Base-by-base conservation (phyloP, 2,113 vertebrate species). In the Chinchilla lanigera region DNA sequence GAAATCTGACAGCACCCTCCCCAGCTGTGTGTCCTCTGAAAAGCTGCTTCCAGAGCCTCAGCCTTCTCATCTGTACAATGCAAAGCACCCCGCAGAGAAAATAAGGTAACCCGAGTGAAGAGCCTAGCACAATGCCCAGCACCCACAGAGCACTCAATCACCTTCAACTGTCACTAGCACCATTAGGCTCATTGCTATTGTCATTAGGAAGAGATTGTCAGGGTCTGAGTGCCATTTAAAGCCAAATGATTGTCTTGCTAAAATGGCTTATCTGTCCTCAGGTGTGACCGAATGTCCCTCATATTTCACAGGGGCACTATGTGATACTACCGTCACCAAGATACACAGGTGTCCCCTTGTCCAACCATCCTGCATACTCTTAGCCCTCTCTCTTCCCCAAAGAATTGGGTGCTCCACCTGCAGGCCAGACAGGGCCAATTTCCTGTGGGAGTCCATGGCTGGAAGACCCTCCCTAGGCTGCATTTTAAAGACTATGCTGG, bases 191-290 rank as follows among this genome's bases (percentile, higher is more conserved):
- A 7, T 11, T 0, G 0, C 73, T 28, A 22, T 28, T 44, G 67
- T 81, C 94, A 56, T 44, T 69, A 90, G 56, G 69, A 89, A 47
- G 47, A 88, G 71, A 78, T 56, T 86, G 47, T 67, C 91, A 33
- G 93, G 65, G 54, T 38, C 52, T 3, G 10, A 86, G 73, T 30
- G n/a, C 69, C 50, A 0, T 69, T 63, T 8, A 61, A 90, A 92
- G 87, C 33, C 83, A 93, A 94, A 52, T 52, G 50, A 84, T 22
- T 81, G 35, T 82, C 89, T 94, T 60, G 44, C 28, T 77, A 20
- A 86, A 88, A 50, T 54, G 67, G 44, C 52, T 95, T n/a, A 65
- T 61, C 35, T 41, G 71, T 78, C 81, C 82, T 90, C 44, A 85
- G 54, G 24, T 86, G 61, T 87, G 61, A 83, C 3, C 61, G n/a